Base-by-base conservation (phyloP, 2,113 vertebrate species). In the Macrotus californicus region DNA sequence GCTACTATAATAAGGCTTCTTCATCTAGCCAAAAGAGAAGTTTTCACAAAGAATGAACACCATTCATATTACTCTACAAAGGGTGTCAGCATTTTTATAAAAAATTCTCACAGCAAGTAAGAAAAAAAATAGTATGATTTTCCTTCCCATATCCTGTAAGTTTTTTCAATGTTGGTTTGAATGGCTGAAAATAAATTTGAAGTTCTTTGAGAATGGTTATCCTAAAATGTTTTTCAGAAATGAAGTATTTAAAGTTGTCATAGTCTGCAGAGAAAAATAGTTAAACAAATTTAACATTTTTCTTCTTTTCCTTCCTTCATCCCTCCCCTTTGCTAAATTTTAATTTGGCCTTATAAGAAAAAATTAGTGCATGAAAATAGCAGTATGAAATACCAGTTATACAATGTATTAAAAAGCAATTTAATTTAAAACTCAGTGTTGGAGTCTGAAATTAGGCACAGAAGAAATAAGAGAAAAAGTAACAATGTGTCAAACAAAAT, bases 381-480 rank as follows among this genome's bases (percentile, higher is more conserved):
- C 31, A 93, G 7, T 29, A 83, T 73, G 61, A 94, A 93, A 75
- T 31, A 81, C 7, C n/a, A 92, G 4, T 2, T 66, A 56, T 34
- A 84, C 3, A 89, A 83, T 75, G 50, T 56, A 91, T 56, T 81
- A 43, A 91, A 66, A 84, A 79, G 59, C 22, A 86, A 67, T 36
- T 75, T 80, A 80, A 91, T 39, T 90, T 76, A 87, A 94, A 96
- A 72, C 29, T 70, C 19, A 82, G 34, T 64, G 34, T 4, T 89
- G 15, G 39, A 83, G 88, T 83, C 82, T 97, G 46, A 89, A 94
- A 64, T 85, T 50, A 43, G 41, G 11, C 4, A 70, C 6, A 31
- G 12, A 88, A 75, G 48, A 84, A 83, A 50, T 41, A 56, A 93
- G 46, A 77, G 41, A 96, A 88, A 95, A 90, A 50, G 76, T 36